phyloP scores from a whole-genome alignment of 2,888 invertebrate genomes.

The Blastobasis adustella region DNA sequence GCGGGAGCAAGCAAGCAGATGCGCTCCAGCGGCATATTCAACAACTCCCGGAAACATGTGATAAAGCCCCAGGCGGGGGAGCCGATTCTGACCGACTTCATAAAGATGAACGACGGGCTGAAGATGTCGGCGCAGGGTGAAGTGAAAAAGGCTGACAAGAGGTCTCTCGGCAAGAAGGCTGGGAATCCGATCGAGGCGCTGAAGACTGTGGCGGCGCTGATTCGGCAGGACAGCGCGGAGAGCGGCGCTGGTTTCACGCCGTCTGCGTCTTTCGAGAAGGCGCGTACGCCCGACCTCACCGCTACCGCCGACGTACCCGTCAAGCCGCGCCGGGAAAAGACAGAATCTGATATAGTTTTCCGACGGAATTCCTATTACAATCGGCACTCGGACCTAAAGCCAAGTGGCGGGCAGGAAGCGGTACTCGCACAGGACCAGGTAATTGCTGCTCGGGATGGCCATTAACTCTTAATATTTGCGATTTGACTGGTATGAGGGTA shows the following conservation, averaged over 20 bases:
- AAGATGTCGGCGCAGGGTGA: slow-evolving; percentile 61
- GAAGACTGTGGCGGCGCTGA: slow-evolving; percentile 57
- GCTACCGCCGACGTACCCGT: slow-evolving; percentile 41
- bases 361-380: slow-evolving; percentile 72
- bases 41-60: slow-evolving; percentile 78
- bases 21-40: slow-evolving; percentile 81
- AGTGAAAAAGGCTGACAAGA: slow-evolving; percentile 47
- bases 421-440: slow-evolving; percentile 72
- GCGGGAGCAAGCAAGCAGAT: slow-evolving; percentile 63
- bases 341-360: slow-evolving; percentile 90
- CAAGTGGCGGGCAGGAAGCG: slow-evolving; percentile 70
- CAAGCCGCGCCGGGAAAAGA: slow-evolving; percentile 88
- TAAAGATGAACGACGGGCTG: slow-evolving; percentile 72
- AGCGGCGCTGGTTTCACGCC: slow-evolving; percentile 42
- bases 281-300: slow-evolving; percentile 55
- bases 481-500: slow-evolving; percentile 58
- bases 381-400: slow-evolving; percentile 56
- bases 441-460: slow-evolving; percentile 67
- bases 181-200: slow-evolving; percentile 62
- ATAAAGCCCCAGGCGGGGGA: slow-evolving; percentile 72
- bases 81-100: slow-evolving; percentile 82
- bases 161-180: slow-evolving; percentile 30
- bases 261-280: slow-evolving; percentile 49
- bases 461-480: slow-evolving; percentile 52
- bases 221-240: slow-evolving; percentile 55